Conservation (phyloP, 2,113 vertebrate genomes). For the Amphiprion percula region DNA sequence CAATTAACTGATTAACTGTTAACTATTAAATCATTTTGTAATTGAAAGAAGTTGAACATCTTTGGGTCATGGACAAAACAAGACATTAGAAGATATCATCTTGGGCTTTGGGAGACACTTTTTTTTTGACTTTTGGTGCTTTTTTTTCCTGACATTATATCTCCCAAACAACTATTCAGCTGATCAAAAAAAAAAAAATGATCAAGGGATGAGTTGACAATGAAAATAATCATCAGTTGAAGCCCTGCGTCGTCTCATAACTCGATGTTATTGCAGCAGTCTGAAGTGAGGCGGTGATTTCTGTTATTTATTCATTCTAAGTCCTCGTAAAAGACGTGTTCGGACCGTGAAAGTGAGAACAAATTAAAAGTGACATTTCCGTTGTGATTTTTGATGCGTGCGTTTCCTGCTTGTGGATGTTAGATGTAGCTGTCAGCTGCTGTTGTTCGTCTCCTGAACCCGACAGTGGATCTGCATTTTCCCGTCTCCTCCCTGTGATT, state of each 20-base stretch:
- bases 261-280: neutral
- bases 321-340: neutral
- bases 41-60: too few relatives aligned
- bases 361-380: constrained; percentile 2
- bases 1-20: too few relatives aligned
- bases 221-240: too few relatives aligned
- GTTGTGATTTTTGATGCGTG: constrained; percentile 17
- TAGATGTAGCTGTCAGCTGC: constrained; percentile 15
- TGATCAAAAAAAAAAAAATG: too few relatives aligned
- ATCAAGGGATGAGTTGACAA: too few relatives aligned
- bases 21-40: too few relatives aligned
- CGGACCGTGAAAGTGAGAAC: neutral
- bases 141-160: too few relatives aligned
- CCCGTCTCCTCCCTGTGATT: neutral
- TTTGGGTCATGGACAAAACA: too few relatives aligned
- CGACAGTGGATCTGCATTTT: constrained; percentile 1
- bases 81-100: too few relatives aligned
- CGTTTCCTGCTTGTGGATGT: constrained; percentile 34
- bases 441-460: constrained; percentile 37
- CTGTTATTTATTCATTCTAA: neutral
- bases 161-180: too few relatives aligned
- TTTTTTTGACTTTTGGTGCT: too few relatives aligned
- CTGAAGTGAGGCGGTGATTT: neutral
- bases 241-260: neutral
- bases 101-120: too few relatives aligned